A percentile compares a stretch with the other conserved stretches of the same genome.
phyloP scores from a whole-genome alignment of 2,888 invertebrate species.

The Caenorhabditis afra region DNA sequence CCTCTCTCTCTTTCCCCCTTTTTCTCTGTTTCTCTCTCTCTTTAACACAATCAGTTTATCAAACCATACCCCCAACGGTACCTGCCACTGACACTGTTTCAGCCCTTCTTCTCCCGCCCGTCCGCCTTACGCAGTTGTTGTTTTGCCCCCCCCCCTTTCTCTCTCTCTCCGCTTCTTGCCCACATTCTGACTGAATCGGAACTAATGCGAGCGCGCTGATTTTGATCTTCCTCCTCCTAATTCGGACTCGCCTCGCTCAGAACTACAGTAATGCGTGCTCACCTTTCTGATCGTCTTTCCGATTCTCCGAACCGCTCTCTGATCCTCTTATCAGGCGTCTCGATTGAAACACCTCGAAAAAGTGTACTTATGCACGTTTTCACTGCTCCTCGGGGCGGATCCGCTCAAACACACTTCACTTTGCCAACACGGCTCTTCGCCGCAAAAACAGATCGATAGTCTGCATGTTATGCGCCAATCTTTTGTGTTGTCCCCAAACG shows the following conservation, averaged over 20 bases:
- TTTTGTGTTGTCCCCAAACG: slow-evolving; percentile 32
- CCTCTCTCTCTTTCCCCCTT: neutral
- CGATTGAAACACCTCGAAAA: neutral
- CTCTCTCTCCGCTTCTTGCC: too few species aligned
- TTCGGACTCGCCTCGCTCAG: too few species aligned
- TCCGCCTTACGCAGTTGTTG: too few species aligned
- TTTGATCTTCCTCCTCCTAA: neutral
- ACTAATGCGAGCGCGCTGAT: slow-evolving; percentile 6
- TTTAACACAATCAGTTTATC: slow-evolving; percentile 47
- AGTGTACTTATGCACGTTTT: neutral
- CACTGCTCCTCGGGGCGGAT: neutral
- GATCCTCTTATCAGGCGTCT: slow-evolving; percentile 25
- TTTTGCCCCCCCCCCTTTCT: too few species aligned
- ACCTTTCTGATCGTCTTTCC: neutral
- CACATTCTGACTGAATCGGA: slow-evolving; percentile 4
- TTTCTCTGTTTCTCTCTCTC: too few species aligned
- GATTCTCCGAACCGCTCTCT: slow-evolving; percentile 26
- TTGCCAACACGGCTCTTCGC: neutral
- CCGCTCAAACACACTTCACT: neutral
- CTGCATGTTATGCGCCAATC: slow-evolving; percentile 32
- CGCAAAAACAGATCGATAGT: slow-evolving; percentile 17
- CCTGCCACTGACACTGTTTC: slow-evolving; percentile 26
- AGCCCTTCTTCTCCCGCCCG: slow-evolving; percentile 10
- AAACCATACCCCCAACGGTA: slow-evolving; percentile 25
- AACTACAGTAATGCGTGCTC: neutral